phyloP scores from a whole-genome alignment of 2,888 invertebrate genomes.

The Drosophila maculinotata region DNA sequence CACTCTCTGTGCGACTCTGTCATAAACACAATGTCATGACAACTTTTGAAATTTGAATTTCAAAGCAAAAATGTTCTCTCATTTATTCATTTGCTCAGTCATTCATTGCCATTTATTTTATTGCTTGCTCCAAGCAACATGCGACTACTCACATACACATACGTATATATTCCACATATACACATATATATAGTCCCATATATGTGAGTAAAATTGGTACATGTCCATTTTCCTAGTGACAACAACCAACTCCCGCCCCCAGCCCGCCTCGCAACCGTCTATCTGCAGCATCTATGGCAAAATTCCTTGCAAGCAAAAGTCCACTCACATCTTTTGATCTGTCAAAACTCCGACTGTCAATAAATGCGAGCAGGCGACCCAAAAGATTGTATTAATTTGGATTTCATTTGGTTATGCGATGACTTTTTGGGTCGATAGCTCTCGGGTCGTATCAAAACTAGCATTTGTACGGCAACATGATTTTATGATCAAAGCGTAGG shows the following conservation, averaged over 20 bases:
- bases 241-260: neutral
- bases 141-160: conserved; percentile 23
- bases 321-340: conserved; percentile 71
- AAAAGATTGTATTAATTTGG: conserved; percentile 77
- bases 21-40: conserved; percentile 82
- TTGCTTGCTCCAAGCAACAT: conserved; percentile 59
- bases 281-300: conserved; percentile 5
- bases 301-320: conserved; percentile 65
- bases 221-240: conserved; percentile 52
- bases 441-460: conserved; percentile 35
- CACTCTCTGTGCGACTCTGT: conserved; percentile 42
- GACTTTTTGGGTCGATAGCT: conserved; percentile 55
- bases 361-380: conserved; percentile 61
- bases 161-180: conserved; percentile 9
- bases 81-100: conserved; percentile 80
- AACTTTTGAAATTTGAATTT: conserved; percentile 82
- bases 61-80: conserved; percentile 80
- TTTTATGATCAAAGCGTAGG: conserved; percentile 67
- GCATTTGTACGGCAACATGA: conserved; percentile 24
- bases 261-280: neutral
- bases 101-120: conserved; percentile 82
- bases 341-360: conserved; percentile 61
- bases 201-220: conserved; percentile 54
- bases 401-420: conserved; percentile 66
- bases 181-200: conserved; percentile 1